Conservation (phyloP, 2,797 vertebrate species). For the Phalanger gymnotis region DNA sequence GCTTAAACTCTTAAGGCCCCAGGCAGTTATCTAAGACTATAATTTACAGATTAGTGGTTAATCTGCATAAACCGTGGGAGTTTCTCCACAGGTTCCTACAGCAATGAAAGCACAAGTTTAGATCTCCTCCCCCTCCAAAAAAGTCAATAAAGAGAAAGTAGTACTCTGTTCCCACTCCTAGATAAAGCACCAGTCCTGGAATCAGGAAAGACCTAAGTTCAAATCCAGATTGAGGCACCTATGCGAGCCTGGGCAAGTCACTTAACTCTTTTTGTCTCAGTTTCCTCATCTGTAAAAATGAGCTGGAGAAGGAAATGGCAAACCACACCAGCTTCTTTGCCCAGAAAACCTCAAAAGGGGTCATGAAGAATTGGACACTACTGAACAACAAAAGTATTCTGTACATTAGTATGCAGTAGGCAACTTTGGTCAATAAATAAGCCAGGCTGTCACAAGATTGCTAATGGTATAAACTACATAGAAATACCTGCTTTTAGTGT, state of each 20-base stretch:
- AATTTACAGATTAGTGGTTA: not conserved
- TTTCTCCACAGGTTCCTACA: not conserved
- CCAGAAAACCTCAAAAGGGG: not conserved
- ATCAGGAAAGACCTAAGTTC: not conserved
- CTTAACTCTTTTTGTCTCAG: not conserved
- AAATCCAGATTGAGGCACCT: not conserved
- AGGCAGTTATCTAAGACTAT: not conserved
- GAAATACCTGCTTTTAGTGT: not conserved
- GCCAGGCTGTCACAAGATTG: conserved; percentile 13
- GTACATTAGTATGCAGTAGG: not conserved
- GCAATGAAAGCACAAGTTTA: not conserved
- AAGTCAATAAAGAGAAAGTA: not conserved
- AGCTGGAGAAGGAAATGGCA: not conserved
- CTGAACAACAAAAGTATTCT: not conserved
- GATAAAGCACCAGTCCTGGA: not conserved
- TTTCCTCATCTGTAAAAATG: not conserved
- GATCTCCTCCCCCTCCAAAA: not conserved
- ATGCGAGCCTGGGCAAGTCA: not conserved
- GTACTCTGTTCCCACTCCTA: not conserved
- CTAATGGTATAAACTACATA: not conserved
- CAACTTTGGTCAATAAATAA: conserved; percentile 47
- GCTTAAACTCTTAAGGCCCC: not conserved
- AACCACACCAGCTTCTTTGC: not conserved
- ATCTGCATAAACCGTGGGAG: not conserved
- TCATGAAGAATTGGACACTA: not conserved